Base-by-base conservation (phyloP, 2,797 vertebrate genomes). In the Pseudochirops corinnae region DNA sequence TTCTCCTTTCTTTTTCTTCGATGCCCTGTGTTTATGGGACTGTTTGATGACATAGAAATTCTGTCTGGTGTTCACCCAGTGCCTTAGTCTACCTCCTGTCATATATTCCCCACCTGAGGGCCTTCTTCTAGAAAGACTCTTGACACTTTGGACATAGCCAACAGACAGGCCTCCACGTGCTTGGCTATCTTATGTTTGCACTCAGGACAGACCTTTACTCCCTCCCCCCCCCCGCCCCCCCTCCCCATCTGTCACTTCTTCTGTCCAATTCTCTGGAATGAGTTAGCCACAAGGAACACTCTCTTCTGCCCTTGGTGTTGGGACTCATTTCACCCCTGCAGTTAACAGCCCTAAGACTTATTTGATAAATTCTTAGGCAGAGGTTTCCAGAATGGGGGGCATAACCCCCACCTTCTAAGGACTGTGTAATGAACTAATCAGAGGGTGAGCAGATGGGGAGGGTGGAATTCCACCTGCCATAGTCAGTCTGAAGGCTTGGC, bases 211-310 rank as follows among this genome's bases (percentile, higher is more conserved):
- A 74, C 1, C 67, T 39, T 39, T 21, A 14, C 28, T 10, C 1
- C 57, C 7, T 58, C 1, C 24, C 6, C 21, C 1, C 9, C 28
- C 28, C 26, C 6, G 5, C 26, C 1, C 7, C 26, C 10, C 1
- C 7, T 28, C 57, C 58, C 56, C 18, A 24, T 5, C 5, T 21
- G 28, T 58, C 57, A 62, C 46, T 46, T 46, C 60, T 62, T 62
- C 60, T 62, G 28, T 16, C 18, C 33, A 14, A 67, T 16, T 67
- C 58, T n/a, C n/a, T n/a, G 33, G 62, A 29, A 67, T 67, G 33
- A 14, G 62, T 39, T 74, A 74, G 33, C 33, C 1, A 6, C 5
- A 5, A 74, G 18, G 62, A n/a, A n/a, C 33, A 3, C 62, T 18
- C 0, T n/a, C 62, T 67, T 18, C 62, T 67, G n/a, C 62, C 33